Conservation (phyloP, 2,797 vertebrate genomes). For the Hypotaenidia philippensis region DNA sequence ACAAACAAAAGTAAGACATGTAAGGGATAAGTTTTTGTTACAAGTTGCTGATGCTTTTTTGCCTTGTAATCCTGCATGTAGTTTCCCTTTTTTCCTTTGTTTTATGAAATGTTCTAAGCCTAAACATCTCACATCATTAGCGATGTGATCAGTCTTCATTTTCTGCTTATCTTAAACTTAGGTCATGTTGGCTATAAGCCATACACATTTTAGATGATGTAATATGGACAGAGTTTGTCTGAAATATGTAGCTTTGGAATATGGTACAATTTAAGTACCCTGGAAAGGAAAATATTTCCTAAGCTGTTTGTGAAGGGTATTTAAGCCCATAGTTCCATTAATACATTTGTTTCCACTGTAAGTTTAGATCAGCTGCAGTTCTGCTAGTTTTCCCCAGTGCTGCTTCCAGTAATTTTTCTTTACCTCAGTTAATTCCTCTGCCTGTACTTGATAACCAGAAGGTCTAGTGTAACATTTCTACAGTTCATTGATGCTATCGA, state of each 20-base stretch:
- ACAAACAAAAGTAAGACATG: neutral
- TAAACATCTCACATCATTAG: neutral
- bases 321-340: neutral
- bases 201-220: neutral
- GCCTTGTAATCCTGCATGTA: neutral
- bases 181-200: constrained; percentile 28
- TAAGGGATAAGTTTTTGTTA: neutral
- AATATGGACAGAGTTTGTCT: constrained; percentile 30
- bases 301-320: neutral
- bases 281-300: constrained; percentile 8
- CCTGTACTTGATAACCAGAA: neutral
- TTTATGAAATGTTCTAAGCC: constrained; percentile 23
- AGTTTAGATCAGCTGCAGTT: neutral
- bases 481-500: neutral
- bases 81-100: constrained; percentile 34
- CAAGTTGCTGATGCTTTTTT: constrained; percentile 1
- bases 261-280: neutral
- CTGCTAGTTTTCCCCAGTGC: neutral
- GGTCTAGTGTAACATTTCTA: neutral
- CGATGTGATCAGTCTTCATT: neutral
- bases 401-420: neutral
- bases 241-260: constrained; percentile 13
- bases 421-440: neutral
- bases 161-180: constrained; percentile 26
- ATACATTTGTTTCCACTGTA: neutral